Evolutionary conservation across 2,113 vertebrate species (phyloP), one percentile per base, ranked within the genome.

Genomic region (Trinectes maculatus): DNA sequence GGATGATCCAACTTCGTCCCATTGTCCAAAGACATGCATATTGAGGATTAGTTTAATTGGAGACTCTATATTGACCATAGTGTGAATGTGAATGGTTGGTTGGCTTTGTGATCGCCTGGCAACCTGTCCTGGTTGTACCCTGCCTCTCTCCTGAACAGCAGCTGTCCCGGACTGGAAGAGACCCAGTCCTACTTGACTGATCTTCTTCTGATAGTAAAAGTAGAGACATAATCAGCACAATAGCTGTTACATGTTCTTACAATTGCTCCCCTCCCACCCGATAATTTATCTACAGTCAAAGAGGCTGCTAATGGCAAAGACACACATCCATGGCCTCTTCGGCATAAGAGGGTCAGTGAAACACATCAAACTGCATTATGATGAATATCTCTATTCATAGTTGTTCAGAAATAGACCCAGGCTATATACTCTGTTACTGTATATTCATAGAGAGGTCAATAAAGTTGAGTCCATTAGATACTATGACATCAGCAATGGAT

Each of bases 381-480:
- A 81, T 74, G 43, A 66, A 60, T 60, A 71, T 70, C 49, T 65
- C 37, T 34, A 71, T 71, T 71, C 46, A 79, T 46, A 72, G 54
- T 24, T 5, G 65, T 48, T 58, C 49, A 69, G 43, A 85, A 86
- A 84, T 74, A 84, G 80, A 74, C 40, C 43, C 56, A 49, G 29
- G 47, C 46, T 58, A 43, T 70, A 69, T 60, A 44, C 61, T 64
- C 55, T 28, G 12, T 53, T 73, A 52, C 58, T 81, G 62, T 76
- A 80, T 82, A 57, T 80, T 86, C 77, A 76, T 34, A 71, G 48
- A 61, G 42, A 67, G 63, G 69, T 78, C 86, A 84, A 80, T 83
- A 78, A 77, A 71, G 54, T 29, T 42, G 37, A 77, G 65, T 84
- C 66, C 81, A 88, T 86, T 90, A 85, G 67, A 68, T 49, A 29